A percentile compares a stretch with the other conserved stretches of the same genome.
These are phyloP conservation scores for Pasiphila rectangulata DNA, from an alignment of 2,888 invertebrate genomes.

Conservation along the genomic window DNA sequence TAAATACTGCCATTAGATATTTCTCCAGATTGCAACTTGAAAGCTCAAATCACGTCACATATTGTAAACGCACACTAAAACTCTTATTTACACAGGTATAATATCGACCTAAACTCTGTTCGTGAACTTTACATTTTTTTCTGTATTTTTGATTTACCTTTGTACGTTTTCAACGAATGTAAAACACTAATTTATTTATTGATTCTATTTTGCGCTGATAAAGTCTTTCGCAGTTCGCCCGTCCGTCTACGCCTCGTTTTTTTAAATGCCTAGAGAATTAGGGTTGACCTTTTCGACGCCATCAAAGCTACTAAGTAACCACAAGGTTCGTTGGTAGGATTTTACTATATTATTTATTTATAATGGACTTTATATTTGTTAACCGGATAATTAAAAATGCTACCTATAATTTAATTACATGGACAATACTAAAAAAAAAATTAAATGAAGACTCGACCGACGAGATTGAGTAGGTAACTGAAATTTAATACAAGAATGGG, in stretches of 20 bases:
- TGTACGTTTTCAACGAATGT: constrained; percentile 9
- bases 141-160: constrained; percentile 6
- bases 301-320: constrained; percentile 18
- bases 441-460: background rate
- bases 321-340: too few relatives aligned
- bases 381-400: too few relatives aligned
- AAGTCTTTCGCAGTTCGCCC: constrained; percentile 10
- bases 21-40: constrained; percentile 34
- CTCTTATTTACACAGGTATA: background rate
- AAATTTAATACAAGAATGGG: constrained; percentile 10
- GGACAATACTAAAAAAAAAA: background rate
- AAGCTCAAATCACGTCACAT: constrained; percentile 15
- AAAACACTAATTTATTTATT: constrained; percentile 12
- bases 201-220: constrained; percentile 20
- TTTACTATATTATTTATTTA: too few relatives aligned
- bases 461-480: background rate
- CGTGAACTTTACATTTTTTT: background rate
- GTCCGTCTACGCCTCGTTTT: constrained; percentile 16
- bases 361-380: too few relatives aligned
- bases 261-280: constrained; percentile 14
- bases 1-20: constrained; percentile 39
- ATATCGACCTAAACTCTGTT: background rate
- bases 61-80: background rate
- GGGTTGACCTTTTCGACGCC: constrained; percentile 12
- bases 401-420: too few relatives aligned